Base-by-base conservation (phyloP, 2,888 invertebrate genomes). In the Tetramorium bicarinatum region DNA sequence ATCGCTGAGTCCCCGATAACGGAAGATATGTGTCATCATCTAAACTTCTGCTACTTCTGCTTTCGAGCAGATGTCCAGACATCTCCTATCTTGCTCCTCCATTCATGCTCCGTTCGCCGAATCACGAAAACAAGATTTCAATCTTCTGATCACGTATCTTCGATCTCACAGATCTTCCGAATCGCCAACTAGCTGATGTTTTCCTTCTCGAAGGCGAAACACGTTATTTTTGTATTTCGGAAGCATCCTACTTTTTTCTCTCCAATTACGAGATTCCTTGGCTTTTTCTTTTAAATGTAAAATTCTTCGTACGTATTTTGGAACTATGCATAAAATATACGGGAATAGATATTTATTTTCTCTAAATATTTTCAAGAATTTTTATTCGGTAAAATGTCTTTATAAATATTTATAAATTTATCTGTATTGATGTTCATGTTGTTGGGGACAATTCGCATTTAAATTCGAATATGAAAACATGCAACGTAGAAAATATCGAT, bases 71-170 rank as follows among this genome's bases (percentile, higher is more conserved):
- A 54, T 61, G 38, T 7, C 9, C 38, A 29, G 41, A 34, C 49
- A 61, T 76, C 66, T 34, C 29, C n/a, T 25, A 29, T n/a, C 3
- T 3, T n/a, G 25, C 25, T 62, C 49, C 47, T 34, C 13, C 52
- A 44, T n/a, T 61, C 54, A 52, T 11, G 64, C 44, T 86, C 84
- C 69, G 83, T 62, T 89, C 86, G 82, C 87, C 56, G 80, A 34
- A 77, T 87, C 88, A 84, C 88, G 90, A 84, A 87, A 87, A 77
- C 77, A 86, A 38, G 67, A 83, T 74, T 88, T 82, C 72, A 71
- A 71, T 72, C 87, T 88, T 84, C 90, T 79, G 79, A 87, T 91
- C 91, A 91, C 91, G 91, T 91, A 88, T 69, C 85, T 81, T 83
- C 85, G 87, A 89, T 87, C 87, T 85, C 69, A 80, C 77, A 66